Evolutionary conservation across 1,140 invertebrate genomes (phyloP), one percentile per base, ranked within the genome.

Genomic region (Littorina saxatilis): DNA sequence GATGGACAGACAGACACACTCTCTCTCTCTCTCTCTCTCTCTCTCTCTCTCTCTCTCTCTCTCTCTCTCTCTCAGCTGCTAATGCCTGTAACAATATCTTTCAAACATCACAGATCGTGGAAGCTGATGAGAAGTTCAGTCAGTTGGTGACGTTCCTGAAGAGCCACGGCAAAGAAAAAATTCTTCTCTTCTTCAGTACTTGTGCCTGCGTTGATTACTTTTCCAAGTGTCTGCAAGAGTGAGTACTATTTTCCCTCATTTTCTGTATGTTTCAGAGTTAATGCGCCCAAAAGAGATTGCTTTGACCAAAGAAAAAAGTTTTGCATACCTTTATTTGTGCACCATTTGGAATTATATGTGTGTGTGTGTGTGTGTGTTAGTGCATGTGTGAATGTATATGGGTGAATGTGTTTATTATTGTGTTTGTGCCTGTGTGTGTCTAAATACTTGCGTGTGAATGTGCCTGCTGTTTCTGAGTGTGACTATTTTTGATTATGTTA

Each of bases 181-280:
- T 96, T 9, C 95, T 99, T 92, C 93, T 99, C 35, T 99, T 99
- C 93, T 95, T 99, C 85, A 96, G 97, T 39, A 99, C 98, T 1
- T 99, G 98, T 93, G 97, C 98, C 1, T 96, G 96, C 92, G 98
- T 99, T 0, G 97, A 99, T 91, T 99, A 99, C 92, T 99, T 99
- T 94, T 94, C 94, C 39, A 93, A 94, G 81, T 92, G 97, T 79
- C 84, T 96, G n/a, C 93, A 93, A 88, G 82, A 43, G 85, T 86
- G 80, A 79, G 82, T 84, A 32, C 4, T 39, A 15, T 23, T 11
- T 11, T 15, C 15, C 3, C 17, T 80, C 9, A 23, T 27, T 55
- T 13, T 74, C 13, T 74, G 72, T 47, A 23, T 74, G 72, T 74
- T 23, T 70, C 23, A 20, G 66, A 29, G 66, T n/a, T n/a, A n/a